A percentile compares a stretch with the other conserved stretches of the same genome.
These are phyloP conservation scores for Adelphocoris suturalis DNA, from an alignment of 2,888 invertebrate species.

Conservation along the genomic window DNA sequence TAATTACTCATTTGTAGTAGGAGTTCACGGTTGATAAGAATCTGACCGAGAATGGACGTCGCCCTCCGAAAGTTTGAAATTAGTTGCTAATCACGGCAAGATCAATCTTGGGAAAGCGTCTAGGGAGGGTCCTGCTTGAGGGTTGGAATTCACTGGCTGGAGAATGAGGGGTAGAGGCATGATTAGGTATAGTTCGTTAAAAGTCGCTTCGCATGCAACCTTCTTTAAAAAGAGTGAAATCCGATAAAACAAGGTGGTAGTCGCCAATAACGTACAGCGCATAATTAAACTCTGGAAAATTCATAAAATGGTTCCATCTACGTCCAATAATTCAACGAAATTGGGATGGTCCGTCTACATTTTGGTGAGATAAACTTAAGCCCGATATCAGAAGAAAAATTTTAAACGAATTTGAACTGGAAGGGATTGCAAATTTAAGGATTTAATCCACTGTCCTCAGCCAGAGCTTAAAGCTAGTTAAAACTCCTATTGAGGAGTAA, in stretches of 20 bases:
- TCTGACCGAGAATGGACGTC: constrained; percentile 23
- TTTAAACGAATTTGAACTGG: too few species aligned
- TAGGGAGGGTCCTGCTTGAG: background rate
- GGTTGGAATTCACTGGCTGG: background rate
- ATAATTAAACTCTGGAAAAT: too few species aligned
- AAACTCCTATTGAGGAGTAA: too few species aligned
- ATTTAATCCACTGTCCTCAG: too few species aligned
- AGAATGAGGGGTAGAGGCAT: background rate
- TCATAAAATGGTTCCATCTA: too few species aligned
- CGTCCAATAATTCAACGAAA: too few species aligned
- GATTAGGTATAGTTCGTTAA: constrained; percentile 63
- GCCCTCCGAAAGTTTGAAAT: constrained; percentile 44
- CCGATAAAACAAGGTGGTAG: background rate
- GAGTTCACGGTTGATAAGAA: constrained; percentile 19
- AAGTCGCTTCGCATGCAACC: constrained; percentile 65
- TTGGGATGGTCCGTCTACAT: too few species aligned
- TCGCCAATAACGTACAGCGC: too few species aligned
- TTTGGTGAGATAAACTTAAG: too few species aligned
- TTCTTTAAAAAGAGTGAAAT: background rate
- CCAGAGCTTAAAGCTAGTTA: too few species aligned
- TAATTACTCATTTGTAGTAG: constrained; percentile 23
- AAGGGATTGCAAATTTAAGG: too few species aligned
- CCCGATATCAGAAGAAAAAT: too few species aligned
- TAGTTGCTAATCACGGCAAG: constrained; percentile 62
- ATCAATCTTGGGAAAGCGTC: constrained; percentile 55